Evolutionary conservation across 2,888 invertebrate genomes (phyloP), one percentile per base, ranked within the genome.

Genomic region (Magallana nippona): DNA sequence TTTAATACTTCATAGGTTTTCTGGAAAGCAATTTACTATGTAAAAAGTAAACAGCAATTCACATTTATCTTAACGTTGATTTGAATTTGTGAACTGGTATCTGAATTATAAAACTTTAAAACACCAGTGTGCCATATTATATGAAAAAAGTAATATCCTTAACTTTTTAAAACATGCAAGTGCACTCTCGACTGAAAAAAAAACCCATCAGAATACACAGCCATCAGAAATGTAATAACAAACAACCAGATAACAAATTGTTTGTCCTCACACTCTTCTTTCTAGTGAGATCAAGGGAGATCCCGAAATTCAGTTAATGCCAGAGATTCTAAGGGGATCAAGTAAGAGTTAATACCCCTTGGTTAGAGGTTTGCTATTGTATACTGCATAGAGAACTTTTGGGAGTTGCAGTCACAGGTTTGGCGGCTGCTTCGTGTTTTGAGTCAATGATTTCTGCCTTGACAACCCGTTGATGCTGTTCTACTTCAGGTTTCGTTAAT

Each of bases 401-500:
- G n/a, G 84, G 79, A 17, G 82, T 19, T n/a, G 86, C 85, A 63
- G 87, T 85, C 13, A 90, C 82, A 56, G 87, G 84, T 82, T 88
- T 85, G 17, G 89, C 87, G 79, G 89, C 87, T 15, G 89, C 87
- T 78, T 89, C 89, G 71, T 91, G 91, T 32, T 88, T 90, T 86
- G 90, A 92, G 71, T 92, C 89, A 81, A 93, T 92, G 56, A 96
- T 95, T 93, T 96, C 96, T 0, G 96, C 96, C 91, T 95, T 96
- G 1, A 96, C 95, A 77, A 97, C 95, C 17, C 95, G 94, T 82
- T 96, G 96, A 88, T 96, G 96, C 89, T 95, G 95, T 92, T 97
- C 97, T 90, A 96, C 95, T 89, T 97, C 96, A 19, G 95, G 95
- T 91, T 95, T 95, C 27, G 96, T 95, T 85, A 97, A 93, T 87